Percentiles rank a stretch among this genome's conserved stretches.
phyloP scores from a whole-genome alignment of 2,888 invertebrate genomes.

The Caprella mutica region DNA sequence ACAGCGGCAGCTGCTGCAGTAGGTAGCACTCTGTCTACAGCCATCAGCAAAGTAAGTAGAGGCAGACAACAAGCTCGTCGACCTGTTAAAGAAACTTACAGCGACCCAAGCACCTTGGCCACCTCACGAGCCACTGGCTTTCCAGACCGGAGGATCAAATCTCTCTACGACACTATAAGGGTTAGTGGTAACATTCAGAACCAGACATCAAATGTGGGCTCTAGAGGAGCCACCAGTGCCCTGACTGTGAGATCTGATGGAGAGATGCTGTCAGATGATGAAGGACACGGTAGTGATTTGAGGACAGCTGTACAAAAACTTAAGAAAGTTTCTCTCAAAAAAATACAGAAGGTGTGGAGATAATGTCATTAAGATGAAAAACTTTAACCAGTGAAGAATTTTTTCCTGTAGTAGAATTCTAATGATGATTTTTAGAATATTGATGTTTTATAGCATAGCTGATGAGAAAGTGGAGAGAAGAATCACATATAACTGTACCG shows the following conservation, averaged over 20 bases:
- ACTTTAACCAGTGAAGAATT: no score
- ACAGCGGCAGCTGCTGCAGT: constrained; percentile 25
- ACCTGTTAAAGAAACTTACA: constrained; percentile 33
- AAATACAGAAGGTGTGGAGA: constrained; percentile 58
- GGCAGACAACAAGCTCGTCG: constrained; percentile 27
- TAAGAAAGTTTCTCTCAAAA: constrained; percentile 65
- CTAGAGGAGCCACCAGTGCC: background rate
- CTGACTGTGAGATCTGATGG: constrained; percentile 60
- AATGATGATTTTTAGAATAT: no score
- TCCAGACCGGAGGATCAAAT: constrained; percentile 29
- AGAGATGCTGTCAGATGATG: constrained; percentile 54
- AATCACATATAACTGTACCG: no score
- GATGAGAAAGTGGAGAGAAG: no score
- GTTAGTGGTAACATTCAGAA: background rate
- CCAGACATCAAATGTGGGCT: background rate
- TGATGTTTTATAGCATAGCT: no score
- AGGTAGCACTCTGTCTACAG: constrained; percentile 18
- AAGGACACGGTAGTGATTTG: constrained; percentile 53
- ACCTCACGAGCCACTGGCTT: constrained; percentile 13
- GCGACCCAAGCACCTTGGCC: constrained; percentile 31
- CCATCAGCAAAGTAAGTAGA: constrained; percentile 29
- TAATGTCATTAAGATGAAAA: no score
- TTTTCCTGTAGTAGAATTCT: no score
- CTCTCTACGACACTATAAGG: constrained; percentile 31
- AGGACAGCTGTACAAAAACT: constrained; percentile 61